Base-by-base conservation (phyloP, 2,888 invertebrate genomes). In the Aromia moschata region DNA sequence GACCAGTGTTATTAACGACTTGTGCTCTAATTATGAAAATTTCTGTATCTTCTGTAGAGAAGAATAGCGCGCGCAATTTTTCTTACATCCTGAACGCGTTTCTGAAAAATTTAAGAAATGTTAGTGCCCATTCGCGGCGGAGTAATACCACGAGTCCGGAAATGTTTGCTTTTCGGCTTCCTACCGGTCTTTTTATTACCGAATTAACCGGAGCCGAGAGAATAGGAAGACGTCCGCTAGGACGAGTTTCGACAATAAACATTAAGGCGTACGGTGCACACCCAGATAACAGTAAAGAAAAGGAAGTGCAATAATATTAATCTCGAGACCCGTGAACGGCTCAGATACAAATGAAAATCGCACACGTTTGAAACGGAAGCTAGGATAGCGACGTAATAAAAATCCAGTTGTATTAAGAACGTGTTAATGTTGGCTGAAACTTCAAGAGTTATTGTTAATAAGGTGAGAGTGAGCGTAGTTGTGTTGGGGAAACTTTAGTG, bases 241-340 rank as follows among this genome's bases (percentile, higher is more conserved):
- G 25, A 20, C 20, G 43, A 43, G 20, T 18, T 43, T 43, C 25
- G 43, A 25, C 20, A 20, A 43, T 43, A 43, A 33, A n/a, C 43
- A 43, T 43, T 43, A 43, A 43, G 43, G 11, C 7, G 11, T 20
- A 43, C 43, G 16, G 12, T 5, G 17, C 7, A 18, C 18, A 16
- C 11, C 20, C 43, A 20, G 20, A 43, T 43, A 43, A 43, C 14
- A 20, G 18, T 25, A 25, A n/a, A 18, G 16, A n/a, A 25, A 25
- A 25, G 43, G 20, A 43, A 20, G 12, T 43, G 20, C 18, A 43
- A 43, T 43, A 18, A 43, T 43, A 43, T 43, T 43, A 43, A 43
- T 43, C 43, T 10, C 1, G n/a, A 43, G 12, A 43, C 4, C n/a
- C 25, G 40, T 40, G 17, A 16, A 40, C 40, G n/a, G 40, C 15